A percentile compares a stretch with the other conserved stretches of the same genome.
These are phyloP conservation scores for Leucophenga maculata DNA, from an alignment of 2,888 invertebrate genomes.

Conservation along the genomic window DNA sequence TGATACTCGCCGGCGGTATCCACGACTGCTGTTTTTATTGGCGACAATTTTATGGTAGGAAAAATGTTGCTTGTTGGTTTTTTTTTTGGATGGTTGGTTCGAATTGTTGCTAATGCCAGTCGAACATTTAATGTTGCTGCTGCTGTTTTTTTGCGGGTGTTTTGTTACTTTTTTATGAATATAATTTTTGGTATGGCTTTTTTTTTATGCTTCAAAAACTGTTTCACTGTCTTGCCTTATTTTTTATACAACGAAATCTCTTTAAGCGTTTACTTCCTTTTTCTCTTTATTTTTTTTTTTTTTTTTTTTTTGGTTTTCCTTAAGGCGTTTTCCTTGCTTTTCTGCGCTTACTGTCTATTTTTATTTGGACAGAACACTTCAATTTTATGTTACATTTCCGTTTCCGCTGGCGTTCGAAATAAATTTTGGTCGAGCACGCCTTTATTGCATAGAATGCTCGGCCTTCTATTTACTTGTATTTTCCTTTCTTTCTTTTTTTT, in stretches of 20 bases:
- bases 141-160: slow-evolving; percentile 8
- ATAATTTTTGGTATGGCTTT: background rate
- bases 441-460: background rate
- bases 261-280: background rate
- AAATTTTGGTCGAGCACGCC: slow-evolving; percentile 1
- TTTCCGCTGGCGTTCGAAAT: slow-evolving; percentile 18
- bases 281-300: background rate
- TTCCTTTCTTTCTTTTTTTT: background rate
- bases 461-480: background rate
- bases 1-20: slow-evolving; percentile 70
- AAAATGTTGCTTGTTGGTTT: background rate
- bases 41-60: slow-evolving; percentile 22
- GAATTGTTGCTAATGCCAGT: background rate
- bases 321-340: slow-evolving; percentile 3
- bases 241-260: background rate
- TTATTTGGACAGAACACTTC: slow-evolving; percentile 20
- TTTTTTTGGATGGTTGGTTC: too few relatives aligned
- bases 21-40: slow-evolving; percentile 71
- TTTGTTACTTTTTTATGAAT: slow-evolving; percentile 10
- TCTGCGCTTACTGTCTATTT: slow-evolving; percentile 10
- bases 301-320: background rate
- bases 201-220: background rate
- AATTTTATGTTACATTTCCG: slow-evolving; percentile 20
- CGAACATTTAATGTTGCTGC: slow-evolving; percentile 2
- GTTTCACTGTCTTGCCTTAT: background rate